Evolutionary conservation across 2,797 vertebrate genomes (phyloP).

Genomic region (Poliocrania exsul): DNA sequence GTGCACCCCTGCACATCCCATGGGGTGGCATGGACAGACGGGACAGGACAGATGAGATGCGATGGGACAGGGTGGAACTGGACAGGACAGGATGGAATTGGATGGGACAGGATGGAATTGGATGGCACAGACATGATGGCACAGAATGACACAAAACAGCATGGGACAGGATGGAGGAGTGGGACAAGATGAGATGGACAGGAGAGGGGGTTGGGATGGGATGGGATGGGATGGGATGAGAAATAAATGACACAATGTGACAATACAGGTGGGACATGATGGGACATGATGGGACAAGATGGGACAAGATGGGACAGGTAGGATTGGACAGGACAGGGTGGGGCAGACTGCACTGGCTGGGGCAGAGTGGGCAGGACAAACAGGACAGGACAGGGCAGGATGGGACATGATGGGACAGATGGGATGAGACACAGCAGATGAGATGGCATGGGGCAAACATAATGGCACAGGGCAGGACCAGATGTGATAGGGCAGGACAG

Average conservation of each 20-base stretch:
- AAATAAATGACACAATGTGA: not conserved
- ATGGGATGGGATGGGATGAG: too few species aligned
- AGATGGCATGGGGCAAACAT: too few species aligned
- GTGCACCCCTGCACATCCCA: not conserved
- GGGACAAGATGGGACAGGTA: not conserved
- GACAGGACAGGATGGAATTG: too few species aligned
- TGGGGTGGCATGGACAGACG: not conserved
- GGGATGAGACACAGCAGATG: too few species aligned
- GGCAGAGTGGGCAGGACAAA: not conserved
- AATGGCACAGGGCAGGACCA: too few species aligned
- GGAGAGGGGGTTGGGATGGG: not conserved
- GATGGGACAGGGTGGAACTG: not conserved
- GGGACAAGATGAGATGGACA: not conserved
- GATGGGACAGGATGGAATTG: not conserved
- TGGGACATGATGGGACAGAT: not conserved
- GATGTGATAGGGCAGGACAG: too few species aligned
- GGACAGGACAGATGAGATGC: not conserved
- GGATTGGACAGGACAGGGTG: not conserved
- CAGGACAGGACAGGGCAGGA: not conserved
- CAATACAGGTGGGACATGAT: not conserved
- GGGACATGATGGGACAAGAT: not conserved
- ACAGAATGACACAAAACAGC: not conserved
- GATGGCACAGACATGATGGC: not conserved
- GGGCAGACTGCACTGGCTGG: not conserved
- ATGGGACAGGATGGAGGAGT: not conserved